Evolutionary conservation across 1,140 invertebrate species (phyloP), one percentile per base, ranked within the genome.

Genomic region (Heliconius himera): DNA sequence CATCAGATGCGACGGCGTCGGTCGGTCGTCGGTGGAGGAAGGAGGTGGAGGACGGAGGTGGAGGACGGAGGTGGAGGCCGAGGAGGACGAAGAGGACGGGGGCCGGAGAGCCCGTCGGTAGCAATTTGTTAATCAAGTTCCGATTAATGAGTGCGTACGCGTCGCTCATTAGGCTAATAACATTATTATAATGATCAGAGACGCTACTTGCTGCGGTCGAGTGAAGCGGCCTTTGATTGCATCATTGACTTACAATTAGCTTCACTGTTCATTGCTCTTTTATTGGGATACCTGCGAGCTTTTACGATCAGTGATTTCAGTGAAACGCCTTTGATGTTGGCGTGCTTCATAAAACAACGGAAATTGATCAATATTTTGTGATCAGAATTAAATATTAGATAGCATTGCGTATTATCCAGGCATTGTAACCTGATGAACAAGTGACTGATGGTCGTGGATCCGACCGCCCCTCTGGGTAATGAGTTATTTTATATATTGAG

Each of bases 61-160:
- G 56, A 60, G 56, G n/a, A n/a, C 54, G 18, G 18, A 6, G 54
- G 29, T 8, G 18, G 73, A 46, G 66, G 41, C 16, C 22, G 22
- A 38, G 54, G 54, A 8, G 56, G 56, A 8, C n/a, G 56, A 11
- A 22, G 56, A 26, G 22, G 56, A 66, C 56, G 66, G 16, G 56
- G 20, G 70, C 49, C 49, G 16, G 18, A 51, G 49, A 51, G 49
- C 16, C 8, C 22, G 46, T 11, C 46, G 29, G 76, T 71, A 72
- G 70, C 51, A 77, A 77, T 77, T 77, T 77, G 76, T 77, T 72
- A 71, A 77, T 77, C 76, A 54, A 72, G 70, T 38, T 51, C 54
- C 76, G 76, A 77, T 77, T 71, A 77, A 77, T 72, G 76, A 38
- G 33, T 72, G 49, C 20, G 33, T 46, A 16, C 26, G 33, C 74